phyloP scores from a whole-genome alignment of 2,888 invertebrate species.

The Parnassius mnemosyne region DNA sequence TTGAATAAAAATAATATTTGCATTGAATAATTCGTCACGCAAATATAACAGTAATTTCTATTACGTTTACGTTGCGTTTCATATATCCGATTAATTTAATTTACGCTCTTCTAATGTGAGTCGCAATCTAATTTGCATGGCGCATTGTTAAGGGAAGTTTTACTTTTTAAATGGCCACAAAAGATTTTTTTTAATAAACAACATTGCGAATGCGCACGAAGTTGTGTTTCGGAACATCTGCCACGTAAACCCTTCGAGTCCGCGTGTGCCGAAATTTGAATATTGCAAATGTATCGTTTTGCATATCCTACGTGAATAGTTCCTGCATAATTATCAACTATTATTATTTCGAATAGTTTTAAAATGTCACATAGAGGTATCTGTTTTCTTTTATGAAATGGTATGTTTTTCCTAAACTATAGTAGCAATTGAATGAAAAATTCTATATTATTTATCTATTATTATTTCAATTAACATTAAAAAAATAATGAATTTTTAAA shows the following conservation, averaged over 20 bases:
- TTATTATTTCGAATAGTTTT: conserved; percentile 2
- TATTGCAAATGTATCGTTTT: conserved; percentile 35
- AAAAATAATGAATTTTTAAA: too few species aligned
- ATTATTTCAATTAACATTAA: too few species aligned
- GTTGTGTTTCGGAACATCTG: conserved; percentile 74
- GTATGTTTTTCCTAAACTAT: too few species aligned
- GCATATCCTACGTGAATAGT: conserved; percentile 22
- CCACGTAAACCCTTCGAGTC: conserved; percentile 43
- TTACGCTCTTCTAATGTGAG: conserved; percentile 39
- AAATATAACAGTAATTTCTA: conserved; percentile 40
- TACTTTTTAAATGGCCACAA: conserved; percentile 78
- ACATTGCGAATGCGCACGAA: conserved; percentile 64
- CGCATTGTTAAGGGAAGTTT: conserved; percentile 71
- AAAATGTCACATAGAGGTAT: background rate
- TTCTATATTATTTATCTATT: too few species aligned
- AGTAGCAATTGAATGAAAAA: too few species aligned
- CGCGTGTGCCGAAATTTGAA: conserved; percentile 41
- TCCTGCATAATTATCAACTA: conserved; percentile 6
- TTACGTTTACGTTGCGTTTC: conserved; percentile 47
- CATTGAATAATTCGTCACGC: conserved; percentile 38
- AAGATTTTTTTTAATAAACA: conserved; percentile 76
- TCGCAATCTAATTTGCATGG: conserved; percentile 75
- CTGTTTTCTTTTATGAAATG: too few species aligned
- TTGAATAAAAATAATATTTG: conserved; percentile 54
- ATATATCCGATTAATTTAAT: conserved; percentile 32